Base-by-base conservation (phyloP, 2,113 vertebrate genomes). In the Eublepharis macularius region DNA sequence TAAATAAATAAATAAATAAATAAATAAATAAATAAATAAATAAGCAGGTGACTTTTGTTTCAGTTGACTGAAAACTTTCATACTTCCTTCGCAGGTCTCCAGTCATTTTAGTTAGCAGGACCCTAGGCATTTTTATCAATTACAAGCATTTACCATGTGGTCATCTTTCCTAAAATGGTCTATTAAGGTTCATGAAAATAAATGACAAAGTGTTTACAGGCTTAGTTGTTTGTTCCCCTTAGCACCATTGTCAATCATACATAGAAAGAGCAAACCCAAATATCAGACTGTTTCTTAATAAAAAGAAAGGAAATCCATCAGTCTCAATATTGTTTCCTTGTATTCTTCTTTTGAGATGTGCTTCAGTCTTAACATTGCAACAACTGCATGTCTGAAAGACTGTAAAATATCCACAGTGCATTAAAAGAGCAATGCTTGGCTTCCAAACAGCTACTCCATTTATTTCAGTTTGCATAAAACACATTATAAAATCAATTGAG, bases 141-240 rank as follows among this genome's bases (percentile, higher is more conserved):
- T 96, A 95, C 69, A 84, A 83, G 65, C 90, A 95, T 94, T 96
- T 95, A 95, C 92, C 81, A 95, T 92, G 95, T 84, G 80, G 4
- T 60, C 63, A 89, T 94, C 81, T 95, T 94, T 94, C 90, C 88
- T 92, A 93, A 96, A 96, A 93, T 92, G 91, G 88, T 94, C 94
- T 94, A 94, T 95, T 95, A 95, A 95, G 36, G 87, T 92, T 89
- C 87, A 95, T 92, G 90, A 87, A 95, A 96, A 94, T 94, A 95
- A 95, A 94, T 92, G 86, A 86, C 79, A 34, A 94, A 63, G 81
- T 91, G 76, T 92, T 84, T 91, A 91, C 65, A 90, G 88, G 93
- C 94, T 43, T 69, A 7, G 17, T 10, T 36, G 8, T 49, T 47
- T 49, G 14, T 34, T 11, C 47, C 32, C 80, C 21, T 95, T 93